Evolutionary conservation across 2,113 vertebrate species (phyloP).

Genomic region (Capreolus pygargus): DNA sequence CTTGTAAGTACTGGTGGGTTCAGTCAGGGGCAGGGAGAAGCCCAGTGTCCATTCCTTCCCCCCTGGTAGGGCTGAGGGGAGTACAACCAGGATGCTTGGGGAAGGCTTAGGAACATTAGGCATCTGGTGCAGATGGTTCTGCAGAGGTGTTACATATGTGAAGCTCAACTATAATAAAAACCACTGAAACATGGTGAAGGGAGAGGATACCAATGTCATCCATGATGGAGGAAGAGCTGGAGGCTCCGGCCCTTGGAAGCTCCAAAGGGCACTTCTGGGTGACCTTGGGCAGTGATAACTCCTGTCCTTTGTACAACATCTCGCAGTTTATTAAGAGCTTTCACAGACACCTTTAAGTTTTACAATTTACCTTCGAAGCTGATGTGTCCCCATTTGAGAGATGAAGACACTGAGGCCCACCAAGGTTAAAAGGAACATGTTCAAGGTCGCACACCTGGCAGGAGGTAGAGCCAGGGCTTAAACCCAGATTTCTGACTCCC

Average conservation of each 20-base stretch:
- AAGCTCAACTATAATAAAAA: background rate
- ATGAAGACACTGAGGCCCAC: constrained; percentile 25
- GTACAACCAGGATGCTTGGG: background rate
- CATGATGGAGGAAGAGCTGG: background rate
- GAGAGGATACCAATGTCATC: background rate
- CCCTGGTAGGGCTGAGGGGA: background rate
- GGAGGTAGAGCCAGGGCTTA: background rate
- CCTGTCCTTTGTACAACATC: background rate
- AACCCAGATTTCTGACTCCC: background rate
- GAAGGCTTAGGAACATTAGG: background rate
- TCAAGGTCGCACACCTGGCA: constrained; percentile 25
- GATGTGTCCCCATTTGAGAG: background rate
- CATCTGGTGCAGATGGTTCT: background rate
- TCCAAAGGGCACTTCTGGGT: background rate
- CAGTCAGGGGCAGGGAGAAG: background rate
- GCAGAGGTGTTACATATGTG: background rate
- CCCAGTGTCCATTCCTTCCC: background rate
- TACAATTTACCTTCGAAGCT: background rate
- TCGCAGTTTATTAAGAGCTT: background rate
- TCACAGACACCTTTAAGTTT: background rate
- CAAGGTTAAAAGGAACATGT: background rate
- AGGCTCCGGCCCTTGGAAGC: background rate
- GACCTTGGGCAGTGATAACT: constrained; percentile 31
- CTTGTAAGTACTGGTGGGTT: constrained; percentile 83
- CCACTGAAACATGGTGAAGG: background rate